Percentiles rank a stretch among this genome's conserved stretches.
Conservation (phyloP, 1,140 invertebrate species). For the Episyrphus balteatus region DNA sequence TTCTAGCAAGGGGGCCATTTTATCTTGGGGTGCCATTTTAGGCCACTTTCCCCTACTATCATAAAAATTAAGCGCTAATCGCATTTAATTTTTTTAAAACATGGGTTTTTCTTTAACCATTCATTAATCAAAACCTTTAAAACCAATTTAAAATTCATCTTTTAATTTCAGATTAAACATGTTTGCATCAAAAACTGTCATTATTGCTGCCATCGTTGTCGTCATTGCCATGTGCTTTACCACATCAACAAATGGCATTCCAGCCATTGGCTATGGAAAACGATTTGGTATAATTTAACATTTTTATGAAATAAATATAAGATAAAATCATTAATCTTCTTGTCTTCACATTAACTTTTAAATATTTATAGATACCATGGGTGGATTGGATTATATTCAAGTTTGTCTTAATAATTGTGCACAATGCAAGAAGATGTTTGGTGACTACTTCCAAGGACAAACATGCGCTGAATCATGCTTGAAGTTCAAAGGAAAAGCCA, state of each 20-base stretch:
- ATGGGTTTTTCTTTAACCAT: too few species aligned
- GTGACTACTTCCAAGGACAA: conserved; percentile 70
- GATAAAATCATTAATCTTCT: background rate
- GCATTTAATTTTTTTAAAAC: too few species aligned
- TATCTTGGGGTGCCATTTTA: too few species aligned
- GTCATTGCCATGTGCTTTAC: conserved; percentile 12
- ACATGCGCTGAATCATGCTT: conserved; percentile 71
- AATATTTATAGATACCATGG: conserved; percentile 20
- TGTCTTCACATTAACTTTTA: background rate
- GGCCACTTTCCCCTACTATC: too few species aligned
- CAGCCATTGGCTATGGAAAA: conserved; percentile 26
- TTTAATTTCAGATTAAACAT: conserved; percentile 7
- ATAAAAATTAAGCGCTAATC: too few species aligned
- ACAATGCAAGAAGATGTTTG: conserved; percentile 78
- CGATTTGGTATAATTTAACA: conserved; percentile 20
- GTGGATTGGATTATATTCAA: conserved; percentile 32
- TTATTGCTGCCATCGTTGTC: conserved; percentile 12
- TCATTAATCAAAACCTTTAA: too few species aligned
- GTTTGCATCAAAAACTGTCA: conserved; percentile 13
- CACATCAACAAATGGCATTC: conserved; percentile 15
- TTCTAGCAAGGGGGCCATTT: too few species aligned
- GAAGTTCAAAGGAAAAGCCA: conserved; percentile 67
- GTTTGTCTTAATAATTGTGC: conserved; percentile 75
- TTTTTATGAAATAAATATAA: background rate
- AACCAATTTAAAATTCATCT: too few species aligned